Evolutionary conservation across 2,888 invertebrate genomes (phyloP).

Genomic region (Anagyrus pseudococci): DNA sequence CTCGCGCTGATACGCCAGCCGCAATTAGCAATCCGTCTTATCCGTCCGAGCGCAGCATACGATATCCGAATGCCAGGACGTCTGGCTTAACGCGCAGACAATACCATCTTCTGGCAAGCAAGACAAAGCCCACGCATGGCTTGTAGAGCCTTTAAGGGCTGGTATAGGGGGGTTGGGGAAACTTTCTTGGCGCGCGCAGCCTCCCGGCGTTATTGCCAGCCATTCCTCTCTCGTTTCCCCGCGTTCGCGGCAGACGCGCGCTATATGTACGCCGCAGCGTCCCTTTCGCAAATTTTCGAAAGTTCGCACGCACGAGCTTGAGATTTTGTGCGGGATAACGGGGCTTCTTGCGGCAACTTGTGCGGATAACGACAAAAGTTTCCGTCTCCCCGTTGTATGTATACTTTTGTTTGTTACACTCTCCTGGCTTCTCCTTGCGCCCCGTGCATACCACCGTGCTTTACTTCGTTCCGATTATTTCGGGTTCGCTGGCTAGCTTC

Average conservation of each 20-base stretch:
- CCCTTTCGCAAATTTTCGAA: slow-evolving; percentile 17
- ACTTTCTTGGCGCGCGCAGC: background rate
- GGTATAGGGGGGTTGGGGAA: no score
- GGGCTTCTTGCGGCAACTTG: background rate
- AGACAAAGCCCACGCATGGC: no score
- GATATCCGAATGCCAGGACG: no score
- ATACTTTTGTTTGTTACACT: background rate
- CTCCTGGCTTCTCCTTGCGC: background rate
- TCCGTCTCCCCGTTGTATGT: background rate
- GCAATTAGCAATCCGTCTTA: no score
- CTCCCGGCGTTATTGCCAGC: background rate
- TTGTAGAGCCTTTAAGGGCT: no score
- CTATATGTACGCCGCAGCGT: no score
- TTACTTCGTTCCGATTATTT: background rate
- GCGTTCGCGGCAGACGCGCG: no score
- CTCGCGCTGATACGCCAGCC: no score
- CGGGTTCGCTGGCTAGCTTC: background rate
- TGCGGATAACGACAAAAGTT: background rate
- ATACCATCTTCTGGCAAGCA: no score
- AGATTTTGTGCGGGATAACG: background rate
- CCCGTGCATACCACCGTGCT: background rate
- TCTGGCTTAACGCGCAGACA: no score
- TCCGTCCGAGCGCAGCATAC: no score
- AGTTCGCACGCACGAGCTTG: background rate
- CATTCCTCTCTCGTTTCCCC: no score